These are phyloP conservation scores for Tenthredo livida DNA, from an alignment of 2,888 invertebrate genomes.

Conservation along the genomic window DNA sequence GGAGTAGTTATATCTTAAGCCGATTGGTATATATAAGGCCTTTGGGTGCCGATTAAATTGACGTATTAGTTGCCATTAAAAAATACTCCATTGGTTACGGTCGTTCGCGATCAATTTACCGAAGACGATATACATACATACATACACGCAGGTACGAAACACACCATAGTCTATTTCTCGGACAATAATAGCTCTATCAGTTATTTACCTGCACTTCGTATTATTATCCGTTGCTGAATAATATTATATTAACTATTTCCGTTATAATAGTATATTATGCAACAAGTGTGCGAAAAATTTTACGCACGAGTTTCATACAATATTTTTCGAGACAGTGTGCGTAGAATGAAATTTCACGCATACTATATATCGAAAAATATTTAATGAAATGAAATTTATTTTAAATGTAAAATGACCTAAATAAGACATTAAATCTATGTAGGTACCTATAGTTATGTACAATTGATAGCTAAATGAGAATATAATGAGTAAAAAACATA, in stretches of 20 bases:
- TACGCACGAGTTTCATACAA: too few species aligned
- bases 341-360: too few species aligned
- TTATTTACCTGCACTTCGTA: not conserved
- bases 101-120: constrained; percentile 33
- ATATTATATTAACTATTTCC: too few species aligned
- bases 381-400: too few species aligned
- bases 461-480: not conserved
- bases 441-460: not conserved
- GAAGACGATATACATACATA: not conserved
- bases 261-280: too few species aligned
- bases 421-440: not conserved
- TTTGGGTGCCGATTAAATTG: constrained; percentile 18
- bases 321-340: too few species aligned
- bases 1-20: not conserved
- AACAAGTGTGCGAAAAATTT: too few species aligned
- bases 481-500: not conserved
- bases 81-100: constrained; percentile 17
- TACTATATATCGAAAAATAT: too few species aligned
- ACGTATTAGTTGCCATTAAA: constrained; percentile 15
- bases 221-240: not conserved
- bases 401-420: too few species aligned
- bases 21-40: not conserved
- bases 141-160: not conserved
- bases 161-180: not conserved
- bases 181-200: constrained; percentile 42